Base-by-base conservation (phyloP, 2,888 invertebrate species). In the Lasius platythorax region DNA sequence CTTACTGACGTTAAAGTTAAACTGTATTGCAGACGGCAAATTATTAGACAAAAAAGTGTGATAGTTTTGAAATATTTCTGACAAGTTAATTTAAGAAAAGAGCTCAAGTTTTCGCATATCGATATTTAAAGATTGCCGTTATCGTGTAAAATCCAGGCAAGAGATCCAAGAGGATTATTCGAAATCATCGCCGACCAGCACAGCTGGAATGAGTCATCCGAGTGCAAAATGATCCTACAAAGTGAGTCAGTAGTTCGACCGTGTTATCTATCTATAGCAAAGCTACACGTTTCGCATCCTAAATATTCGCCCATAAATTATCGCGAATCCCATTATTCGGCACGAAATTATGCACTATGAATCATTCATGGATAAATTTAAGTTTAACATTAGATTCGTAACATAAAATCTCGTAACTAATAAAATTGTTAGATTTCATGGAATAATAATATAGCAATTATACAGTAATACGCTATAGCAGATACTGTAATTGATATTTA, bases 161-260 rank as follows among this genome's bases (percentile, higher is more conserved):
- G 5, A 28, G 11, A 6, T 37, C 11, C 66, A 23, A 11, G 2
- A 18, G 23, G 46, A 53, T 66, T 64, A 37, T 33, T 50, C 33
- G 23, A 18, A 64, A 37, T 64, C 46, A 64, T 78, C 40, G 30
- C 15, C 11, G 50, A 61, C 30, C 4, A n/a, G 8, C 8, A 40
- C 28, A 68, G 28, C 8, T 58, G 30, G n/a, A 33, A 58, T 58
- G 70, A 78, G 15, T 78, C 68, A 67, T 30, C 53, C n/a, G 50
- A n/a, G 50, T 23, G 6, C 78, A 43, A 58, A 78, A 78, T 68
- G 50, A 68, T 78, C 30, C 56, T 58, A 15, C 30, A 56, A 78
- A 78, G 78, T 70, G 70, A 78, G 78, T 78, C 78, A 70, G 76
- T 78, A 68, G 70, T 68, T 58, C 70, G 70, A 70, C 56, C 15